Conservation (phyloP, 2,797 vertebrate genomes). For the Oryzias dopingdopingensis region DNA sequence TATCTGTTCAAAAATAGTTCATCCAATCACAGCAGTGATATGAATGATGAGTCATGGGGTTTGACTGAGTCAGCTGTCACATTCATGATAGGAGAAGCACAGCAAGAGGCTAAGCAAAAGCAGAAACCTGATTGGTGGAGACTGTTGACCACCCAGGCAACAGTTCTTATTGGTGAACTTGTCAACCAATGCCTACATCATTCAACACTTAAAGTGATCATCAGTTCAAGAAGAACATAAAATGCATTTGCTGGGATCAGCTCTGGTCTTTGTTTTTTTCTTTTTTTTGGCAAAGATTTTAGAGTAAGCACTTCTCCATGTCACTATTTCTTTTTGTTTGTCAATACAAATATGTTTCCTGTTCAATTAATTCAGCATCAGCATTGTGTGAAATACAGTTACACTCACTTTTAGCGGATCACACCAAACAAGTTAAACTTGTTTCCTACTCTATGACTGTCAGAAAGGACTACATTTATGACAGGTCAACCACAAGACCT, state of each 20-base stretch:
- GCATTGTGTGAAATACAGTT: too few species aligned
- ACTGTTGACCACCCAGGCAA: slow-evolving; percentile 43
- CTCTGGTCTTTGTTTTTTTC: neutral
- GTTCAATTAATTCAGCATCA: too few species aligned
- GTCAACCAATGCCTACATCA: slow-evolving; percentile 14
- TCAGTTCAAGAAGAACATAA: slow-evolving; percentile 14
- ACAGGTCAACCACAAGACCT: too few species aligned
- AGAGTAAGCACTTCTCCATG: too few species aligned
- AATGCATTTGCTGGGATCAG: neutral
- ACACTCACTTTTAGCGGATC: too few species aligned
- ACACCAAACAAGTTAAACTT: too few species aligned
- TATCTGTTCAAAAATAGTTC: slow-evolving; percentile 66
- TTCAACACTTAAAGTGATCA: neutral
- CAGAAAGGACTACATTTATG: neutral
- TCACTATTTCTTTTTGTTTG: too few species aligned
- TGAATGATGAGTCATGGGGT: slow-evolving; percentile 22
- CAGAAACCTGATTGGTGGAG: slow-evolving; percentile 32
- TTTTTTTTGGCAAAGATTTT: neutral
- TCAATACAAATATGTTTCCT: too few species aligned
- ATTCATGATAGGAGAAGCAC: slow-evolving; percentile 19
- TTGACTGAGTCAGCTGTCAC: slow-evolving; percentile 40
- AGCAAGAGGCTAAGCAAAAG: slow-evolving; percentile 13
- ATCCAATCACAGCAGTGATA: slow-evolving; percentile 50
- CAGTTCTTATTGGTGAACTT: slow-evolving; percentile 45
- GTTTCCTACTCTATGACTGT: neutral